Base-by-base conservation (phyloP, 2,797 vertebrate species). In the Discoglossus pictus region DNA sequence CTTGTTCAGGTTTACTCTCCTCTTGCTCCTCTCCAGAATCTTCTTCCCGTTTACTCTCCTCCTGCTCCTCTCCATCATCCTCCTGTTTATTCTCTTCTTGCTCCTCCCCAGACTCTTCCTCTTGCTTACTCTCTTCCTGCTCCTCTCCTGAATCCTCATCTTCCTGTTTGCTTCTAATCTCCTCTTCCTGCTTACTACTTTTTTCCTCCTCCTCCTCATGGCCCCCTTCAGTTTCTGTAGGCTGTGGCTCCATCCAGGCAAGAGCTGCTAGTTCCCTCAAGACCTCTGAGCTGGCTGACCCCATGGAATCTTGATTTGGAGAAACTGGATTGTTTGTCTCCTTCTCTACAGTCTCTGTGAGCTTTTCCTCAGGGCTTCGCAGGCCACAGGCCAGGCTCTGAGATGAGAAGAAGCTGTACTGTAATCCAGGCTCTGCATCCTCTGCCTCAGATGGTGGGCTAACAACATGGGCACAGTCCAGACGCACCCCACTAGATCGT, bases 361-460 rank as follows among this genome's bases (percentile, higher is more conserved):
- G 79, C 17, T 87, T 85, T 76, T 92, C 89, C 83, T 93, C 87
- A 0, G 94, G 93, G 69, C 90, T 92, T 71, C 91, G 91, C 73
- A 97, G 91, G 73, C 94, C 95, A 85, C 94, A 96, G 80, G 95
- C 93, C 85, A 96, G 81, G 78, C 91, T 80, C 17, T 92, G 88
- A 0, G 92, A 88, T 34, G 92, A 91, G 81, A 90, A 93, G 84
- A 93, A 92, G 81, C 90, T 91, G 73, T 92, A 93, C 77, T 92
- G 90, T 47, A 92, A 82, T 74, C 87, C 87, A 0, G 82, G 81
- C 60, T 83, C 79, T 58, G 59, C 40, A 76, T 74, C 75, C 16
- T 80, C 73, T 47, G 80, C 81, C 83, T 88, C 81, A 60, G 90
- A 81, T 58, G 83, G 78, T 53, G 80, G 83, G 0, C 60, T 87